A percentile compares a stretch with the other conserved stretches of the same genome.
phyloP scores from a whole-genome alignment of 64 coral and sea anemone species.

The Pocillopora damicornis region DNA sequence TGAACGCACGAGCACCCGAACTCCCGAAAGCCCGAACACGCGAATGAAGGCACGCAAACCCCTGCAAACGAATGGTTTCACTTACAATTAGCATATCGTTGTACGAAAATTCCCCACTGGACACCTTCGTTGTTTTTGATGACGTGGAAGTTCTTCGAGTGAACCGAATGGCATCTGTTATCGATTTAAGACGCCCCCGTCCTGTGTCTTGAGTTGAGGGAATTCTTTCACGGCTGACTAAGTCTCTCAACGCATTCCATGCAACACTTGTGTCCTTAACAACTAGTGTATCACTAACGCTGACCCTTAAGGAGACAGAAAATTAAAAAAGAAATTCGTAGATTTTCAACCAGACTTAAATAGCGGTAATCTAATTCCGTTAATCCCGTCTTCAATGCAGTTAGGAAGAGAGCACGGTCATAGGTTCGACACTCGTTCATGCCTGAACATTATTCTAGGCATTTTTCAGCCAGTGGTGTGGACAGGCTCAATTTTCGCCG shows the following conservation, averaged over 20 bases:
- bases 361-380: too few species aligned
- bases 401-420: too few species aligned
- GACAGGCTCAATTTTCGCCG: too few species aligned
- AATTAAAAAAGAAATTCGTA: neutral
- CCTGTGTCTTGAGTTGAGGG: too few species aligned
- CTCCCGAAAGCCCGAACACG: neutral
- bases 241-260: slow-evolving; percentile 28
- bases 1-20: neutral
- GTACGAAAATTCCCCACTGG: neutral
- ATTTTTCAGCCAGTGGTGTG: too few species aligned
- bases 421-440: too few species aligned
- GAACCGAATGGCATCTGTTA: neutral
- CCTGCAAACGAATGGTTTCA: neutral
- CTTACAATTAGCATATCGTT: neutral
- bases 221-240: neutral
- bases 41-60: neutral
- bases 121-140: neutral
- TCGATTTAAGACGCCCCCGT: neutral
- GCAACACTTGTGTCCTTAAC: slow-evolving; percentile 17
- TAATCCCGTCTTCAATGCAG: too few species aligned
- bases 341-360: too few species aligned
- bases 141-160: neutral
- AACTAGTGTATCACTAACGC: neutral
- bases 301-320: neutral
- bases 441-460: too few species aligned